Conservation (phyloP, 92 coral and sea anemone species). For the Virgularia gustaviana region DNA sequence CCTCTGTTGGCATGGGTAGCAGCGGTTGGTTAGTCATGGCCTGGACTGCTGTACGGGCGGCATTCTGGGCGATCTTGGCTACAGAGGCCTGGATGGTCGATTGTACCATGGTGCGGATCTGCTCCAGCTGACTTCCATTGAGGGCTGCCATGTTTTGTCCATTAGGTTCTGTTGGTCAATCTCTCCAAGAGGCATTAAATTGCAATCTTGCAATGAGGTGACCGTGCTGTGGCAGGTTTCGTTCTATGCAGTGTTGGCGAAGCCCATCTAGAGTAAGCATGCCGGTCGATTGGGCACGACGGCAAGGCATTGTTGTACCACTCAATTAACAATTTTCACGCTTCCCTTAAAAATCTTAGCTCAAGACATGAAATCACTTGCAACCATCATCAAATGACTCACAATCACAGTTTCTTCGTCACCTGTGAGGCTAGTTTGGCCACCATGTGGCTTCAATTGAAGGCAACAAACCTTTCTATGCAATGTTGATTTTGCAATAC, state of each 20-base stretch:
- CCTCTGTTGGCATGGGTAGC: not conserved
- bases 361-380: not conserved
- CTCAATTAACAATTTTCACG: not conserved
- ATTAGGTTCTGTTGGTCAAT: not conserved
- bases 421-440: constrained; percentile 21
- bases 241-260: not conserved
- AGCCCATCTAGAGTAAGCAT: no score
- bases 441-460: constrained; percentile 16
- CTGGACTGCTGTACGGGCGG: constrained; percentile 13
- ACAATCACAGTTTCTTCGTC: constrained; percentile 25
- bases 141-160: not conserved
- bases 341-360: not conserved
- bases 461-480: constrained; percentile 17
- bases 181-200: not conserved
- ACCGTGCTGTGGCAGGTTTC: constrained; percentile 13
- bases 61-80: constrained; percentile 3
- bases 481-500: constrained; percentile 21
- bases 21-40: not conserved
- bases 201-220: not conserved
- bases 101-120: constrained; percentile 15
- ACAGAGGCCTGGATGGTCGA: constrained; percentile 1
- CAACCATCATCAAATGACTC: constrained; percentile 8
- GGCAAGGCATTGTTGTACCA: no score
- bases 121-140: constrained; percentile 21
- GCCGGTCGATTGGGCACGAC: no score